phyloP scores from a whole-genome alignment of 2,113 vertebrate species.

The Clarias batrachus region DNA sequence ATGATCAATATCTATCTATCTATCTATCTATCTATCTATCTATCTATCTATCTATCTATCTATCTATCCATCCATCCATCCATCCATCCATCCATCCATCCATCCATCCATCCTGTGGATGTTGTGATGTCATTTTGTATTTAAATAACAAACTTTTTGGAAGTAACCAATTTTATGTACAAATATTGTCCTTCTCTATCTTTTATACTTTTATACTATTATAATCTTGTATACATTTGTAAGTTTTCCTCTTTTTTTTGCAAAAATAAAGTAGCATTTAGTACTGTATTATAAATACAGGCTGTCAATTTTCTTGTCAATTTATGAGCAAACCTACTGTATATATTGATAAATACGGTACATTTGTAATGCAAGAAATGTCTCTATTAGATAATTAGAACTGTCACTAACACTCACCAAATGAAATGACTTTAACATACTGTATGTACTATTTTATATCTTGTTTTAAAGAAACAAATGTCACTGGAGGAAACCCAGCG shows the following conservation, averaged over 20 bases:
- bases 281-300: too few species aligned
- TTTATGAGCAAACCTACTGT: too few species aligned
- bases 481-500: too few species aligned
- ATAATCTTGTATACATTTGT: background rate
- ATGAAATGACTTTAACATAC: background rate
- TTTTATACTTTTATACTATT: too few species aligned
- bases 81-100: too few species aligned
- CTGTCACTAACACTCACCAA: background rate
- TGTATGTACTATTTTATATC: background rate
- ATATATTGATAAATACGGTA: too few species aligned
- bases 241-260: background rate
- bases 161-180: background rate
- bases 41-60: background rate
- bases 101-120: background rate
- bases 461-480: background rate
- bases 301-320: too few species aligned
- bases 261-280: background rate
- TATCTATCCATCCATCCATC: too few species aligned
- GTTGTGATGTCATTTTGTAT: background rate
- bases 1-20: too few species aligned
- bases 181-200: background rate
- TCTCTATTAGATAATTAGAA: background rate
- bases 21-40: too few species aligned
- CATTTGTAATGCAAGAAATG: background rate
- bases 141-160: background rate